Evolutionary conservation across 2,113 vertebrate genomes (phyloP), one percentile per base, ranked within the genome.

Genomic region (Cnemophilus loriae): DNA sequence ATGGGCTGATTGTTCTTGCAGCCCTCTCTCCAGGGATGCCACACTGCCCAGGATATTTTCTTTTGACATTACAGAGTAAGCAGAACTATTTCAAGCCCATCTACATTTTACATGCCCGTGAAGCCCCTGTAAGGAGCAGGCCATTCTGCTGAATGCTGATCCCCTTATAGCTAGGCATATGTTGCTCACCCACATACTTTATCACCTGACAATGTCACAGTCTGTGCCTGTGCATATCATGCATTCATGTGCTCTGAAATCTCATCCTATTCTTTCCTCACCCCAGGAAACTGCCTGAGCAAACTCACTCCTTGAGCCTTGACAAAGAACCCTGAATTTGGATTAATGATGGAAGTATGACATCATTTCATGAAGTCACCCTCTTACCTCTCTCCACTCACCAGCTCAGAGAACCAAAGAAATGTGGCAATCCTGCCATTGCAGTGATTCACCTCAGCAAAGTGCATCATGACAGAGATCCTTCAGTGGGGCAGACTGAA

Each of bases 111-210:
- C 47, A 24, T 63, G 67, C 22, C 44, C 8, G 0, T 44, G 79
- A 68, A n/a, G 27, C 11, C n/a, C 23, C 41, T 75, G 44, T 33
- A 35, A 53, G 68, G 32, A 92, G n/a, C 56, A 75, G 68, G 69
- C 85, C 56, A 50, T 64, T 89, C 52, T 95, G 73, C 87, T 53
- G 69, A 49, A 73, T 57, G 53, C 86, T 50, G 26, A 35, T 87
- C 53, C 32, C 57, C 57, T 89, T 90, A 80, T 37, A 95, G 85
- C 69, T 89, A 95, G 83, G 60, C 92, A 94, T 94, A 86, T 89
- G 93, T 47, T 92, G 65, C 80, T 93, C 92, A 95, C 96, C 90
- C 90, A 97, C 90, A 46, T 92, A 52, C 56, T 94, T 84, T 41
- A 88, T 73, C 95, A 94, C 83, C 88, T 89, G 93, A 92, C 87